phyloP scores from a whole-genome alignment of 2,113 vertebrate species.

The Petromus typicus region DNA sequence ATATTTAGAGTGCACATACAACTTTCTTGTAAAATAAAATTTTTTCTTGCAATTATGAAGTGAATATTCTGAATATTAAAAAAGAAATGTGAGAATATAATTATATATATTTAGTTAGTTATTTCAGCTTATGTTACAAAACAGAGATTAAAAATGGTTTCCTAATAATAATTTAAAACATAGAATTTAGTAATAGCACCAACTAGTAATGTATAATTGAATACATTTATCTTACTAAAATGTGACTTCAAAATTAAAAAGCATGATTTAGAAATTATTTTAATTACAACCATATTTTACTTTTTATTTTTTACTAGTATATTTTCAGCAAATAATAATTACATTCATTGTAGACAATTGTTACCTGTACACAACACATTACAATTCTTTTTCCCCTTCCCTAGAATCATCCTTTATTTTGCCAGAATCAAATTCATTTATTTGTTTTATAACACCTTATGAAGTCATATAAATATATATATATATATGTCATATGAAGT shows the following conservation, averaged over 20 bases:
- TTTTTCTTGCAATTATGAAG: background rate
- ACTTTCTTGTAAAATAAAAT: background rate
- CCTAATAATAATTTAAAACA: background rate
- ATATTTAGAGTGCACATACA: background rate
- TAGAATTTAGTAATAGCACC: background rate
- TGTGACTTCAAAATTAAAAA: conserved; percentile 33
- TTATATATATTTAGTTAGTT: too few relatives aligned
- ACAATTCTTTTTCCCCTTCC: background rate
- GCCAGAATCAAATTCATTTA: background rate
- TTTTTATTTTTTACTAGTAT: background rate
- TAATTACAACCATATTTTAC: background rate
- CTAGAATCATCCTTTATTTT: background rate
- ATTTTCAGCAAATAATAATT: background rate
- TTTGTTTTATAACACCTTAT: background rate
- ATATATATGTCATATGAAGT: too few relatives aligned
- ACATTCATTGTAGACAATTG: background rate
- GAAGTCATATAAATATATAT: too few relatives aligned
- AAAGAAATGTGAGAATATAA: background rate
- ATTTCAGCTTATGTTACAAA: background rate
- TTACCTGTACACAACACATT: background rate
- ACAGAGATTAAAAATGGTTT: background rate
- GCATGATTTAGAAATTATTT: background rate
- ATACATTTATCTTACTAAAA: conserved; percentile 10
- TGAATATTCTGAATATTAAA: background rate
- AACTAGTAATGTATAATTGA: background rate